phyloP scores from a whole-genome alignment of 2,888 invertebrate species.

The Harpagoxenus sublaevis region DNA sequence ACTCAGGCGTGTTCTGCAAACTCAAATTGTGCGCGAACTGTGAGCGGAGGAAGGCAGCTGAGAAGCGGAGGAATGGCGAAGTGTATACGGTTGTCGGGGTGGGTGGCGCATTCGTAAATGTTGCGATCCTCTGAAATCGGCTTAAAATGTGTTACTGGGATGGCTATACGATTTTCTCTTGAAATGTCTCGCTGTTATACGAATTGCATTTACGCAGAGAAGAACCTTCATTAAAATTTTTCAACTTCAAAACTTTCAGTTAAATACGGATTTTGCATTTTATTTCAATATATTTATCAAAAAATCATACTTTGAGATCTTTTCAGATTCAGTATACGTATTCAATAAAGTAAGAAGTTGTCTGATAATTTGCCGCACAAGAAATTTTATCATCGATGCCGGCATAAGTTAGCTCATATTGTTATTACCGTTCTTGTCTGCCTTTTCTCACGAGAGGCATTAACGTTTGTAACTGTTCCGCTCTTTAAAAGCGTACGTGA shows the following conservation, averaged over 20 bases:
- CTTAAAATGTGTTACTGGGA: slow-evolving; percentile 66
- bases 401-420: too few species aligned
- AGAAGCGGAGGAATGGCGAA: slow-evolving; percentile 9
- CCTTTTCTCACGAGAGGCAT: not conserved
- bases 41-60: not conserved
- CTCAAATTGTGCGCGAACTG: slow-evolving; percentile 57
- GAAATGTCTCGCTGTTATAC: slow-evolving; percentile 43
- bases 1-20: slow-evolving; percentile 61
- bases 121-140: slow-evolving; percentile 67
- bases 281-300: not conserved
- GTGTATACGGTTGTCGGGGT: not conserved
- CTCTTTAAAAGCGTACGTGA: not conserved
- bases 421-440: too few species aligned
- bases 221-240: slow-evolving; percentile 16
- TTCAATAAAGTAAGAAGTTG: not conserved
- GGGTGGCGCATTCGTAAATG: slow-evolving; percentile 56
- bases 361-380: not conserved
- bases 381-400: not conserved
- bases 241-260: not conserved
- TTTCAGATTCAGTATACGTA: not conserved
- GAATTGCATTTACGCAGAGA: slow-evolving; percentile 18
- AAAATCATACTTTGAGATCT: not conserved
- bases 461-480: not conserved
- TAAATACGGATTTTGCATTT: not conserved
- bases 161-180: slow-evolving; percentile 43